Percentiles rank a stretch among this genome's conserved stretches.
These are phyloP conservation scores for Euglossa dilemma DNA, from an alignment of 1,140 invertebrate species.

Conservation along the genomic window DNA sequence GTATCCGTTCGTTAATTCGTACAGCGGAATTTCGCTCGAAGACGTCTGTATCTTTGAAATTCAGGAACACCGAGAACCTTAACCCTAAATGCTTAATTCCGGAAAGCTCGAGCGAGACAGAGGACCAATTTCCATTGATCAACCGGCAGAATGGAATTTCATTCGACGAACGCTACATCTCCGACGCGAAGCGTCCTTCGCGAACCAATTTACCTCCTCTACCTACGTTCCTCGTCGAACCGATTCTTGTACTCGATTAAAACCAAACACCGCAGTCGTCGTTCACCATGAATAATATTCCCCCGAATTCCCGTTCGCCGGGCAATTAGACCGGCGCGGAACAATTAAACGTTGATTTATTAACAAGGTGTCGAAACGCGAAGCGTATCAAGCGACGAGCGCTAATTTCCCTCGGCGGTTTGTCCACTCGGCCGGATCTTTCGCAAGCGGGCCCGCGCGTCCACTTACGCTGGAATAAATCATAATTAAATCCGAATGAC, in stretches of 20 bases:
- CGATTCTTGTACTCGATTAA: not conserved
- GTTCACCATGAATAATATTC: not conserved
- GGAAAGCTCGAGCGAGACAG: too few species aligned
- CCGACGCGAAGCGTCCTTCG: too few species aligned
- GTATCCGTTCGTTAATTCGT: too few species aligned
- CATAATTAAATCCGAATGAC: conserved; percentile 51
- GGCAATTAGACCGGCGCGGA: not conserved
- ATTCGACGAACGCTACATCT: too few species aligned
- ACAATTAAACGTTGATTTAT: conserved; percentile 40
- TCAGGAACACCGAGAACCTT: too few species aligned
- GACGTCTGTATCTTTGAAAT: too few species aligned
- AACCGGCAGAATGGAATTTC: too few species aligned
- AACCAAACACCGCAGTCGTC: not conserved
- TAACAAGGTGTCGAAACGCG: conserved; percentile 42
- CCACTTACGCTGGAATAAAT: conserved; percentile 20
- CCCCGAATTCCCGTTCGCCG: not conserved
- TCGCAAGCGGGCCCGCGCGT: conserved; percentile 5
- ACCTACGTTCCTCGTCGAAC: too few species aligned
- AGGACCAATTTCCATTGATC: too few species aligned
- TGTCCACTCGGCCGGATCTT: conserved; percentile 6
- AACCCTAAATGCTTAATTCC: too few species aligned
- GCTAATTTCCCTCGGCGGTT: not conserved
- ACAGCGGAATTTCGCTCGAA: too few species aligned
- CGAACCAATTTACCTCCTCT: too few species aligned
- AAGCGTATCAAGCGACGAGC: not conserved